These are phyloP conservation scores for Perodicticus potto DNA, from an alignment of 2,797 vertebrate species.

Conservation along the genomic window DNA sequence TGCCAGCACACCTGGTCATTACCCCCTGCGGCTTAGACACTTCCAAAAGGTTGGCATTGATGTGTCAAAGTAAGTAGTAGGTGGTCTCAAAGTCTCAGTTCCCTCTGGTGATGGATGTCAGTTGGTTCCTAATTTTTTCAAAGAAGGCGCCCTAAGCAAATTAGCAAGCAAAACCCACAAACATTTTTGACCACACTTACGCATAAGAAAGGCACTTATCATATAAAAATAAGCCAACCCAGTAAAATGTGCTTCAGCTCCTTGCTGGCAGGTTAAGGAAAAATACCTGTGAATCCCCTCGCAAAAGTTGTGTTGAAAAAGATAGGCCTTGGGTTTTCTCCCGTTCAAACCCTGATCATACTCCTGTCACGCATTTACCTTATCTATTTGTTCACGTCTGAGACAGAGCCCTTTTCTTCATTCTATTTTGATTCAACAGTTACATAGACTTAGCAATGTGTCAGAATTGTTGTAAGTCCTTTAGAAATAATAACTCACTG, in stretches of 20 bases:
- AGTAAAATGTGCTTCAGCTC: conserved; percentile 44
- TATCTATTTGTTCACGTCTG: not conserved
- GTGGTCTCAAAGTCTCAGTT: conserved; percentile 59
- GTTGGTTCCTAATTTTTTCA: conserved; percentile 69
- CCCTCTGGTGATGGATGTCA: conserved; percentile 63
- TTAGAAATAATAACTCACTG: not conserved
- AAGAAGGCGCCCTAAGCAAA: conserved; percentile 72
- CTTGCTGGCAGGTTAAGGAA: conserved; percentile 28
- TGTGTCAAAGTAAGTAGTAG: conserved; percentile 72
- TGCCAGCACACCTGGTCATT: conserved; percentile 63
- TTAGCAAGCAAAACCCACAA: conserved; percentile 63
- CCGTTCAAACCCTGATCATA: not conserved
- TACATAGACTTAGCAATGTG: not conserved
- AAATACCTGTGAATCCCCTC: not conserved
- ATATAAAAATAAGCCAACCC: not conserved
- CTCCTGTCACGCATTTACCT: not conserved
- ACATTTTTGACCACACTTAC: conserved; percentile 67
- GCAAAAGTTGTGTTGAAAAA: not conserved
- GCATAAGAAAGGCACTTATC: conserved; percentile 62
- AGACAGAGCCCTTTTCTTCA: not conserved
- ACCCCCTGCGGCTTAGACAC: conserved; percentile 43
- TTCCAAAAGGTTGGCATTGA: conserved; percentile 69
- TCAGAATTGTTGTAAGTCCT: not conserved
- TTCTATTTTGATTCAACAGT: not conserved
- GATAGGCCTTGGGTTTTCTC: not conserved